A percentile compares a stretch with the other conserved stretches of the same genome.
phyloP scores from a whole-genome alignment of 2,797 vertebrate genomes.

The Onychomys torridus region DNA sequence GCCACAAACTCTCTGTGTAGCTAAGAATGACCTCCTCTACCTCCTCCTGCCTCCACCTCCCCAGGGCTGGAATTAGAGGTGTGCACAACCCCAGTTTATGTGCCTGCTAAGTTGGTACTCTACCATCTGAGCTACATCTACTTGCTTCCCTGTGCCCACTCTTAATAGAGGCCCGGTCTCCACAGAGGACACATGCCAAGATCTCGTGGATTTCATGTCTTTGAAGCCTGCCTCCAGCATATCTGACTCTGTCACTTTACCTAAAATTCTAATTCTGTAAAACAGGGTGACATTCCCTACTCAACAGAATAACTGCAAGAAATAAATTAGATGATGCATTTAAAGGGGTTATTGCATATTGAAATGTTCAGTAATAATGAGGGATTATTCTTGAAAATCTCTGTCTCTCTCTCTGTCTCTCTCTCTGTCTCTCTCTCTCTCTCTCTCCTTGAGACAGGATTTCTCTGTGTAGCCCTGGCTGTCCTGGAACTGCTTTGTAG shows the following conservation, averaged over 20 bases:
- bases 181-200: neutral
- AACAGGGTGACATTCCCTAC: neutral
- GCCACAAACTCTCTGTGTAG: neutral
- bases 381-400: neutral
- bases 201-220: neutral
- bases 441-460: neutral
- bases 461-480: neutral
- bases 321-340: neutral
- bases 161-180: neutral
- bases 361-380: neutral
- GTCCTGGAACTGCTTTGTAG: neutral
- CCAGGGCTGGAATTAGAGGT: neutral
- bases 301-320: neutral
- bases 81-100: too few relatives aligned
- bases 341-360: neutral
- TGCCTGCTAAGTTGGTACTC: neutral
- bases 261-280: constrained; percentile 3
- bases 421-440: too few relatives aligned
- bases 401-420: neutral
- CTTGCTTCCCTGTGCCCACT: neutral
- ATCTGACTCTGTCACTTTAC: neutral
- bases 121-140: neutral
- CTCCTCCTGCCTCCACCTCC: neutral
- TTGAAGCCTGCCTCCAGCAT: neutral
- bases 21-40: neutral